These are phyloP conservation scores for Galago senegalensis DNA, from an alignment of 2,797 vertebrate species.

Conservation along the genomic window DNA sequence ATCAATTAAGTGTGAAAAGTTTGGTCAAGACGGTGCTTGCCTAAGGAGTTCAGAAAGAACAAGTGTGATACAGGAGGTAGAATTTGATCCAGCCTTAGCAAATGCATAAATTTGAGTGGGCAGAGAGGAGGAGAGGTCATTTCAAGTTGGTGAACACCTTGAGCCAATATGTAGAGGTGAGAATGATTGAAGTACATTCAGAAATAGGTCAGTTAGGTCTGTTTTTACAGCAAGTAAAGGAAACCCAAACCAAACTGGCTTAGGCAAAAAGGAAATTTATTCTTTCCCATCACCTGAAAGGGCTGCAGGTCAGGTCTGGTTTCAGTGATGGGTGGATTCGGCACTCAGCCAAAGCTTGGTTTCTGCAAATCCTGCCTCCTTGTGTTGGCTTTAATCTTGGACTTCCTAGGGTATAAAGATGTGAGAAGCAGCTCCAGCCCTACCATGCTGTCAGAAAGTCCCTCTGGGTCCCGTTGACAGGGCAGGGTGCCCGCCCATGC, in stretches of 20 bases:
- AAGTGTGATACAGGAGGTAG: not conserved
- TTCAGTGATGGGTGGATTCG: not conserved
- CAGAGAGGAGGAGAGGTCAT: not conserved
- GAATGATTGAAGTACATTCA: not conserved
- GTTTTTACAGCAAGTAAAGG: not conserved
- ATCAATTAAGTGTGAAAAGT: not conserved
- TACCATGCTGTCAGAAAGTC: not conserved
- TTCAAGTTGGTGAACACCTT: not conserved
- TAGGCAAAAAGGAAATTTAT: not conserved
- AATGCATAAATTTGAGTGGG: not conserved
- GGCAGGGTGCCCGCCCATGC: not conserved
- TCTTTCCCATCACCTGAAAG: not conserved
- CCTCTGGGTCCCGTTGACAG: not conserved
- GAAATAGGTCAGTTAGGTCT: not conserved
- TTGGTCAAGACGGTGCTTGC: not conserved
- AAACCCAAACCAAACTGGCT: not conserved
- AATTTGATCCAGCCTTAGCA: not conserved
- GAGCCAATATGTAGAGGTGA: not conserved
- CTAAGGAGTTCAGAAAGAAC: not conserved
- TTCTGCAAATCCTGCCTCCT: not conserved
- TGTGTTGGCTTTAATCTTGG: not conserved
- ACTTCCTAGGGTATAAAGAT: not conserved
- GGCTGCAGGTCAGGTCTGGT: not conserved
- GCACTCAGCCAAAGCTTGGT: not conserved
- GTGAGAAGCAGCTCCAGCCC: not conserved